Evolutionary conservation across 2,113 vertebrate genomes (phyloP).

Genomic region (Atrichornis clamosus): DNA sequence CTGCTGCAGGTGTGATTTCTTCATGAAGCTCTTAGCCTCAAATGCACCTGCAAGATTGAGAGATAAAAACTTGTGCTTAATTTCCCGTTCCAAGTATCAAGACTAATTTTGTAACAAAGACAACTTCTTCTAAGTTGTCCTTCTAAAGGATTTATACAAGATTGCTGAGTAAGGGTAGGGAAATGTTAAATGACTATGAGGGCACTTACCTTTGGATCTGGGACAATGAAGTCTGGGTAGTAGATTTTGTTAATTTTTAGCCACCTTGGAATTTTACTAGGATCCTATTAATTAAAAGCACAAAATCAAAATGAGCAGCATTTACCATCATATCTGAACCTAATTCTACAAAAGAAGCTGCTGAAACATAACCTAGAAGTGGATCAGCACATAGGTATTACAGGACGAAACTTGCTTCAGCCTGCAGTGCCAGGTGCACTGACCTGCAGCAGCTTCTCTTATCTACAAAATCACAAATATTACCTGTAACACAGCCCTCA

Average conservation of each 20-base stretch:
- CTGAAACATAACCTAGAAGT: background rate
- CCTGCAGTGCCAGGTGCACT: no score
- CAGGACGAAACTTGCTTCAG: background rate
- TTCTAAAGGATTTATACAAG: background rate
- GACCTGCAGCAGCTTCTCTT: background rate
- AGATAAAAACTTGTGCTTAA: background rate
- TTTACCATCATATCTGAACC: background rate
- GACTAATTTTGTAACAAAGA: background rate
- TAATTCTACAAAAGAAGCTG: background rate
- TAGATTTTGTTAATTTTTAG: conserved; percentile 97
- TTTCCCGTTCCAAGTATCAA: background rate
- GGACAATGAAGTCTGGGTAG: conserved; percentile 95
- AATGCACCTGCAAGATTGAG: conserved; percentile 14
- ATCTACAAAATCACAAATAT: background rate
- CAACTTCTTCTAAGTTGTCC: background rate
- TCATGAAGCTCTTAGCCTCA: background rate
- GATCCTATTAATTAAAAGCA: conserved; percentile 77
- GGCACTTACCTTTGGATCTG: conserved; percentile 87
- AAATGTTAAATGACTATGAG: background rate
- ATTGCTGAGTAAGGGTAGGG: background rate
- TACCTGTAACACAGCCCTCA: background rate
- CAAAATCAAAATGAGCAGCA: background rate
- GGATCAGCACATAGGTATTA: background rate
- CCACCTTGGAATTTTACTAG: conserved; percentile 93
- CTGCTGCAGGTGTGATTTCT: background rate